Percentiles rank a stretch among this genome's conserved stretches.
These are phyloP conservation scores for Apteryx mantelli DNA, from an alignment of 2,113 vertebrate species.

Conservation along the genomic window DNA sequence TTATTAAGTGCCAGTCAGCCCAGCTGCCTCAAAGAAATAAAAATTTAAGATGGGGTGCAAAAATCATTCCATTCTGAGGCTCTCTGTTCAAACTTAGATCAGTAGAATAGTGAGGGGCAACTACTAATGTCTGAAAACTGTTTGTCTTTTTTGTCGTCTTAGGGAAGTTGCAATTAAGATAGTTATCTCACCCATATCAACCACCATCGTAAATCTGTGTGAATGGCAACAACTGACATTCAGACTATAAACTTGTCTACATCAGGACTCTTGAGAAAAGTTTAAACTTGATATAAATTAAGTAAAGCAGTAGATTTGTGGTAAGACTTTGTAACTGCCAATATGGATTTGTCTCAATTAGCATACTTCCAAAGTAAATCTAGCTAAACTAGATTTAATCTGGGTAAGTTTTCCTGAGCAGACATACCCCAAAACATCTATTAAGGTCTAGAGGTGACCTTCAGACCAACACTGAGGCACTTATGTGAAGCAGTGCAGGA, in stretches of 20 bases:
- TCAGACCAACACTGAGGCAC: background rate
- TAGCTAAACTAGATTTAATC: background rate
- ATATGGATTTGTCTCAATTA: background rate
- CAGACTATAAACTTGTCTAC: background rate
- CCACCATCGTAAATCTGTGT: background rate
- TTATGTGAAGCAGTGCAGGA: background rate
- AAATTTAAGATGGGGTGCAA: background rate
- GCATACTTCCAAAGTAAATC: background rate
- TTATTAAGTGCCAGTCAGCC: background rate
- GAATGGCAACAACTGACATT: background rate
- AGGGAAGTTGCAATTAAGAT: conserved; percentile 9
- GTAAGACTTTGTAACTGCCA: background rate
- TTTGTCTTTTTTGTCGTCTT: background rate
- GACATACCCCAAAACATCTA: background rate
- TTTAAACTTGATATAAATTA: background rate
- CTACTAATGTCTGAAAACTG: background rate
- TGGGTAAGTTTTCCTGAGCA: background rate
- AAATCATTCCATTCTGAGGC: background rate
- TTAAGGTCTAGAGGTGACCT: conserved; percentile 5
- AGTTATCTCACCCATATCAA: background rate
- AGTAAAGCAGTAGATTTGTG: background rate
- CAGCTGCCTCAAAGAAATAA: background rate
- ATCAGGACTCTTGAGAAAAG: background rate
- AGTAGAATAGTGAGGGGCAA: background rate
- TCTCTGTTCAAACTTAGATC: background rate